Percentiles rank a stretch among this genome's conserved stretches.
Conservation (phyloP, 2,888 invertebrate genomes). For the Sericinus montela region DNA sequence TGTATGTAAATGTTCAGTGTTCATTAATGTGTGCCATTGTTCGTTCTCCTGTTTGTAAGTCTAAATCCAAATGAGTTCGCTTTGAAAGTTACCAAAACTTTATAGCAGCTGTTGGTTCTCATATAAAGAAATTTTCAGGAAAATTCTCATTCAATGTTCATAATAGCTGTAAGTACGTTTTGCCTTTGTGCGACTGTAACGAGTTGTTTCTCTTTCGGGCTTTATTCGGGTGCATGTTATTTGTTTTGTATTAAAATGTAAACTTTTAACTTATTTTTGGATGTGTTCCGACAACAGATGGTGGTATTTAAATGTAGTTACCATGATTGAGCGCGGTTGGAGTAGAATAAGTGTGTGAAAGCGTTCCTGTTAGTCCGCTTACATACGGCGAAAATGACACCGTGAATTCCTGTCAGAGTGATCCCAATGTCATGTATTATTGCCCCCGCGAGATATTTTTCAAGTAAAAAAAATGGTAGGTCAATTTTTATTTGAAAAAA, state of each 20-base stretch:
- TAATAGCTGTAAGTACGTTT: constrained; percentile 22
- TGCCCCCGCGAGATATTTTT: too few relatives aligned
- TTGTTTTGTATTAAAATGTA: background rate
- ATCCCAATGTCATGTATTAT: too few relatives aligned
- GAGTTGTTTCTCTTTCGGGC: constrained; percentile 17
- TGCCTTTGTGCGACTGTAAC: constrained; percentile 19
- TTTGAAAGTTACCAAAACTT: constrained; percentile 20
- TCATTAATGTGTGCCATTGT: constrained; percentile 3
- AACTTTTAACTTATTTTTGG: too few relatives aligned
- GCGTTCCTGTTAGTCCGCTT: too few relatives aligned
- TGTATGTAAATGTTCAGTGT: background rate
- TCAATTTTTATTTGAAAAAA: too few relatives aligned
- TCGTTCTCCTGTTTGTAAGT: constrained; percentile 10
- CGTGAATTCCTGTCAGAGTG: too few relatives aligned
- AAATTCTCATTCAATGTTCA: constrained; percentile 19
- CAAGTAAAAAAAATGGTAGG: too few relatives aligned
- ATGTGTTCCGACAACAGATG: too few relatives aligned
- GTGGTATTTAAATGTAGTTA: too few relatives aligned
- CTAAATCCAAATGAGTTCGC: constrained; percentile 20
- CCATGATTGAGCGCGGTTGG: too few relatives aligned
- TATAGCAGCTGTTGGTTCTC: constrained; percentile 12
- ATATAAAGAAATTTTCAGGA: constrained; percentile 20
- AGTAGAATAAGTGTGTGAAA: too few relatives aligned
- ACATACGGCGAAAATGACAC: too few relatives aligned
- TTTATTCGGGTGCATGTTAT: background rate